These are phyloP conservation scores for Cataglyphis hispanica DNA, from an alignment of 1,140 invertebrate species.

Conservation along the genomic window DNA sequence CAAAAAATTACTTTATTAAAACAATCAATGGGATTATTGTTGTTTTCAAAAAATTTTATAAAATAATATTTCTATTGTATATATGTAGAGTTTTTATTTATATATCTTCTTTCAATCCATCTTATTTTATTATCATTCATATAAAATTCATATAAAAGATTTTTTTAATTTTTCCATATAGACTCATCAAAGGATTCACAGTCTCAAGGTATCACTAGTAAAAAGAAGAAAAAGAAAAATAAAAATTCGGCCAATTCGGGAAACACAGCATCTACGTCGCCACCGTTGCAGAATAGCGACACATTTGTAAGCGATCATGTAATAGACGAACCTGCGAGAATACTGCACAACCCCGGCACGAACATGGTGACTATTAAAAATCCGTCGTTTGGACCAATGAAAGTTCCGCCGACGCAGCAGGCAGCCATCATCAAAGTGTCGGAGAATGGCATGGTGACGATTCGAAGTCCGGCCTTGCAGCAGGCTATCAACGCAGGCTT, in stretches of 20 bases:
- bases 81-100: neutral
- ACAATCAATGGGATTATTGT: neutral
- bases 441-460: constrained; percentile 93
- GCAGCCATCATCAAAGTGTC: constrained; percentile 90
- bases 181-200: constrained; percentile 71
- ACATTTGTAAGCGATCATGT: constrained; percentile 64
- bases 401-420: constrained; percentile 83
- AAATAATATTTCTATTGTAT: neutral
- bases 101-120: neutral
- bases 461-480: constrained; percentile 90
- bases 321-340: constrained; percentile 80
- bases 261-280: neutral
- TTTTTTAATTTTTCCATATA: constrained; percentile 43
- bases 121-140: too few relatives aligned
- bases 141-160: neutral
- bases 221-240: constrained; percentile 89
- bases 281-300: constrained; percentile 47
- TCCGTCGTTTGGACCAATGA: constrained; percentile 89
- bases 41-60: neutral
- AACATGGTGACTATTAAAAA: constrained; percentile 92
- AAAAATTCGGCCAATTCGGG: constrained; percentile 78
- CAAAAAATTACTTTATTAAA: neutral
- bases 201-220: constrained; percentile 76
- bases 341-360: constrained; percentile 85
- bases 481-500: constrained; percentile 85